Conservation (phyloP, 2,888 invertebrate species). For the Coleophora flavipennella region DNA sequence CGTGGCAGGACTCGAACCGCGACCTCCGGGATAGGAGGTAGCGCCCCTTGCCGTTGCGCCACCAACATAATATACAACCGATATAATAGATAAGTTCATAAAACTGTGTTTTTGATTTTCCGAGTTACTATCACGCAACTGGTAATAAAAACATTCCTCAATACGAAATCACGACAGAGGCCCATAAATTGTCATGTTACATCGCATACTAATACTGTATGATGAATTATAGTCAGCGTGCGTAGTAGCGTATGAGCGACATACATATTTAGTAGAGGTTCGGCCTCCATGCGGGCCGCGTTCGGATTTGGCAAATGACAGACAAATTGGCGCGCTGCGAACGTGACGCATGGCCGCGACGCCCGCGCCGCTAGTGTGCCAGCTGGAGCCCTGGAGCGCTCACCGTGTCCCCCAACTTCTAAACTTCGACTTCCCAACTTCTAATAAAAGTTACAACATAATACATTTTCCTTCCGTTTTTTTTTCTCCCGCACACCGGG, state of each 20-base stretch:
- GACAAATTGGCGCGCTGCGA: slow-evolving; percentile 49
- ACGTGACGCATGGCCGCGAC: slow-evolving; percentile 44
- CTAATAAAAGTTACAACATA: no score
- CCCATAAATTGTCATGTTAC: slow-evolving; percentile 12
- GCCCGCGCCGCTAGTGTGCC: neutral
- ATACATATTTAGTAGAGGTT: slow-evolving; percentile 19
- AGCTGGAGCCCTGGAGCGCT: no score
- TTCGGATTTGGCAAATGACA: slow-evolving; percentile 54
- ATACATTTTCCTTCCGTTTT: no score
- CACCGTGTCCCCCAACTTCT: no score
- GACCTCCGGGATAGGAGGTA: no score
- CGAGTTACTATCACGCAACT: neutral
- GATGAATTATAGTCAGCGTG: slow-evolving; percentile 21
- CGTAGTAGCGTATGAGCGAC: slow-evolving; percentile 16
- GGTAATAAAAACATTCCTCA: neutral
- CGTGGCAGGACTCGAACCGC: no score
- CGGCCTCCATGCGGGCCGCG: slow-evolving; percentile 38
- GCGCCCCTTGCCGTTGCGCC: no score
- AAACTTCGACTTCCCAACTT: no score
- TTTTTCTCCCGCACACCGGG: no score
- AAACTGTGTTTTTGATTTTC: neutral
- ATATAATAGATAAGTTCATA: no score
- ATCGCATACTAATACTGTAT: slow-evolving; percentile 17
- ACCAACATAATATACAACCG: no score
- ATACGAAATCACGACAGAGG: neutral